Evolutionary conservation across 1,140 invertebrate genomes (phyloP).

Genomic region (Brachionus plicatilis): DNA sequence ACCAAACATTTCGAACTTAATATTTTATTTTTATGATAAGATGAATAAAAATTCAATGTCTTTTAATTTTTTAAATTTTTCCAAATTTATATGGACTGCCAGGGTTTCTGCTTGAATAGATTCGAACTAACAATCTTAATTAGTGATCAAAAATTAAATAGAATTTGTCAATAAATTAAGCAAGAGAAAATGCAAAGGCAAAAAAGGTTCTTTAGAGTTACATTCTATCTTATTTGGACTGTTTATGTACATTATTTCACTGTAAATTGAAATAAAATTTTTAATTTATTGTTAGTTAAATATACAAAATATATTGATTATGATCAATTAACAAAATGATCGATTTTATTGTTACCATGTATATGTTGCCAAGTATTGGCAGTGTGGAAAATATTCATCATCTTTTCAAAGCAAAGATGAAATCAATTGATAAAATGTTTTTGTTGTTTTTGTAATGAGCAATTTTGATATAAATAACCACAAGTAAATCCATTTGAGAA

Average conservation of each 20-base stretch:
- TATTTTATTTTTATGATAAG: not conserved
- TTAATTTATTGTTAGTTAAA: not conserved
- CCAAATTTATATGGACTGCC: not conserved
- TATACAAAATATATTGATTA: not conserved
- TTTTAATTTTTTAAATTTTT: not conserved
- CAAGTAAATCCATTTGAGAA: not conserved
- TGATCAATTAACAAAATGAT: not conserved
- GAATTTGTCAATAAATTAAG: not conserved
- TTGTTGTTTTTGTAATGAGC: not conserved
- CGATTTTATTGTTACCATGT: not conserved
- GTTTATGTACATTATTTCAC: not conserved
- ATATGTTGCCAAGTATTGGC: not conserved
- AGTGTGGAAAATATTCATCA: not conserved
- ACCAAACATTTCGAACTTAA: not conserved
- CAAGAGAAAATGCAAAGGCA: not conserved
- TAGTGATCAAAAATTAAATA: not conserved
- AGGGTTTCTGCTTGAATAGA: not conserved
- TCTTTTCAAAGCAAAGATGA: not conserved
- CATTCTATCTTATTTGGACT: not conserved
- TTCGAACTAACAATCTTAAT: not conserved
- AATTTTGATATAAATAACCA: not conserved
- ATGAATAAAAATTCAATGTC: not conserved
- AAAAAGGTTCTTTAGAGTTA: not conserved
- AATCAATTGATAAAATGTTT: not conserved
- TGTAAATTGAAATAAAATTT: not conserved